Percentiles rank a stretch among this genome's conserved stretches.
Evolutionary conservation across 2,113 vertebrate species (phyloP).

Genomic region (Synchiropus splendidus): DNA sequence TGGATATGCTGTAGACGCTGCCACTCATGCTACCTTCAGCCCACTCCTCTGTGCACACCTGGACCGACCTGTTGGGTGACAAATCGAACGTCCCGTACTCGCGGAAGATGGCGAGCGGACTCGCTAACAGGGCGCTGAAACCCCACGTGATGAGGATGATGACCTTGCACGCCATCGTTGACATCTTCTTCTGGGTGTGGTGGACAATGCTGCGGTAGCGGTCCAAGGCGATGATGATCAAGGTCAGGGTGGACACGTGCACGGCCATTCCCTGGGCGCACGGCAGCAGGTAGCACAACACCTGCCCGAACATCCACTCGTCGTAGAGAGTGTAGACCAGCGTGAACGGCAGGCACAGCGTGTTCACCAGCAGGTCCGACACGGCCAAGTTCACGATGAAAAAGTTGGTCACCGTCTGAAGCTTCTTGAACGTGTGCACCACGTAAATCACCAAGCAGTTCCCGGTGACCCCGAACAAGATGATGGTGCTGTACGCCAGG

Average conservation of each 20-base stretch:
- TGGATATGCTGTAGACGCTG: conserved; percentile 79
- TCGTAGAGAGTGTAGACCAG: conserved; percentile 81
- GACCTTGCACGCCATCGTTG: conserved; percentile 76
- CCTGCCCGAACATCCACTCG: conserved; percentile 83
- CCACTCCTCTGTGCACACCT: conserved; percentile 85
- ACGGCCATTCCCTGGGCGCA: conserved; percentile 86
- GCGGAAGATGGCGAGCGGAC: conserved; percentile 88
- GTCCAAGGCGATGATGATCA: conserved; percentile 90
- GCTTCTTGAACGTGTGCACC: conserved; percentile 83
- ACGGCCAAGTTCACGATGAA: conserved; percentile 91
- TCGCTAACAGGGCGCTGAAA: conserved; percentile 80
- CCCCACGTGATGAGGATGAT: conserved; percentile 83
- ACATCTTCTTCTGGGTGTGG: conserved; percentile 86
- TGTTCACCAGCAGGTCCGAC: conserved; percentile 86
- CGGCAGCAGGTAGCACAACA: conserved; percentile 83
- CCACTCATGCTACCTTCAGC: conserved; percentile 73
- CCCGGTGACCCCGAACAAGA: conserved; percentile 81
- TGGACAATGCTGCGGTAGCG: conserved; percentile 84
- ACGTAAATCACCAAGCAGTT: conserved; percentile 90
- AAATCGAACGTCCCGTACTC: conserved; percentile 79
- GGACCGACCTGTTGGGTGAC: conserved; percentile 70
- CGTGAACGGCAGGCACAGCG: conserved; percentile 84
- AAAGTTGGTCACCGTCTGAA: conserved; percentile 88
- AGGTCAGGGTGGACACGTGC: conserved; percentile 86
- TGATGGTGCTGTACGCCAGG: conserved; percentile 85